Evolutionary conservation across 2,113 vertebrate genomes (phyloP).

Genomic region (Sorex araneus): DNA sequence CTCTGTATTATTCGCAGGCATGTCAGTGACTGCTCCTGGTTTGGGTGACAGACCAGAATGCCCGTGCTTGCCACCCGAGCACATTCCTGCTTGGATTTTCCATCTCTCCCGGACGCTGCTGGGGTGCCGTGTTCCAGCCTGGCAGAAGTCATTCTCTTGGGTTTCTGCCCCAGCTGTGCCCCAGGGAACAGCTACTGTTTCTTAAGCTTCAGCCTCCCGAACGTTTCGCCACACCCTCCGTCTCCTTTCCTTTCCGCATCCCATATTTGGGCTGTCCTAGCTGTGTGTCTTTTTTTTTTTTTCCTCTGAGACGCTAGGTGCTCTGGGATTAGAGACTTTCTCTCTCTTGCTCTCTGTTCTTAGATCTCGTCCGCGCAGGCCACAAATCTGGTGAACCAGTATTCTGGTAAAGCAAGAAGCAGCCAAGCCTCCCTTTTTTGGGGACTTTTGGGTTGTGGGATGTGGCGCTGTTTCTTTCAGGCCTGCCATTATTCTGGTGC

Average conservation of each 20-base stretch:
- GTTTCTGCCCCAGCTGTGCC: not conserved
- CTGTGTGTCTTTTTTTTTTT: conserved; percentile 11
- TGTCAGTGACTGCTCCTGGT: not conserved
- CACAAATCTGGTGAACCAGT: not conserved
- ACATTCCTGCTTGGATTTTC: conserved; percentile 26
- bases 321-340: not conserved
- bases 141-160: not conserved
- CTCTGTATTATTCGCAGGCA: conserved; percentile 6
- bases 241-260: not conserved
- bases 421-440: not conserved
- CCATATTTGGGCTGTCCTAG: not conserved
- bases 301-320: not conserved
- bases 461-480: not conserved
- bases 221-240: not conserved
- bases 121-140: not conserved
- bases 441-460: not conserved
- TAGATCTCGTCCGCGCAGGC: not conserved
- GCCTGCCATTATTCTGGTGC: conserved; percentile 26
- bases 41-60: not conserved
- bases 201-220: not conserved
- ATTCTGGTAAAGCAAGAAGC: not conserved
- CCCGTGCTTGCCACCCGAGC: not conserved
- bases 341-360: not conserved
- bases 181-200: not conserved
- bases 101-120: not conserved